A percentile compares a stretch with the other conserved stretches of the same genome.
Conservation (phyloP, 2,113 vertebrate species). For the Sander vitreus region DNA sequence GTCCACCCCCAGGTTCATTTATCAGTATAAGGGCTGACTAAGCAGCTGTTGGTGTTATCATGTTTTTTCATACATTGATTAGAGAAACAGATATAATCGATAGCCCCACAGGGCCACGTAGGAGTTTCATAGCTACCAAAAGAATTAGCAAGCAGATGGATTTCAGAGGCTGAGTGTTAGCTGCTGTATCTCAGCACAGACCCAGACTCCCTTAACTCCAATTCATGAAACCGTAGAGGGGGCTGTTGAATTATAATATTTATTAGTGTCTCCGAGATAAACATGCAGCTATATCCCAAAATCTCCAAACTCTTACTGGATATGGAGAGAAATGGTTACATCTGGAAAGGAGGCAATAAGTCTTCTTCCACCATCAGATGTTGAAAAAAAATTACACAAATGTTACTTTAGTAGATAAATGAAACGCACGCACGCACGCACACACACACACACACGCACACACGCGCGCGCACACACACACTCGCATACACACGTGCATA, state of each 20-base stretch:
- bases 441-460: too few relatives aligned
- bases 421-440: not conserved
- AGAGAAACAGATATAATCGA: conserved; percentile 63
- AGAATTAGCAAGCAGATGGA: conserved; percentile 57
- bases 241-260: conserved; percentile 31
- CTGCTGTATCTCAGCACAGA: conserved; percentile 24
- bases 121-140: conserved; percentile 49
- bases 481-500: too few relatives aligned
- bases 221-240: conserved; percentile 37
- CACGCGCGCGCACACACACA: too few relatives aligned
- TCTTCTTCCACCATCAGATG: conserved; percentile 26
- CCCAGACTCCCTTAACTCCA: conserved; percentile 21
- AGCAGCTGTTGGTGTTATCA: conserved; percentile 55
- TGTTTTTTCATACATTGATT: conserved; percentile 39
- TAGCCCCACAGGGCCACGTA: conserved; percentile 39
- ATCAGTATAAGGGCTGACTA: conserved; percentile 58
- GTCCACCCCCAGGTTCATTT: conserved; percentile 34
- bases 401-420: conserved; percentile 33
- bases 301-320: conserved; percentile 5
- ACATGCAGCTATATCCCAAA: conserved; percentile 11
- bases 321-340: not conserved
- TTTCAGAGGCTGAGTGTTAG: conserved; percentile 57
- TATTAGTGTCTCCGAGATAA: conserved; percentile 36
- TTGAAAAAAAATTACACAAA: conserved; percentile 16
- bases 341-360: conserved; percentile 6